Percentiles rank a stretch among this genome's conserved stretches.
These are phyloP conservation scores for Cerastis rubricosa DNA, from an alignment of 2,888 invertebrate species.

Conservation along the genomic window DNA sequence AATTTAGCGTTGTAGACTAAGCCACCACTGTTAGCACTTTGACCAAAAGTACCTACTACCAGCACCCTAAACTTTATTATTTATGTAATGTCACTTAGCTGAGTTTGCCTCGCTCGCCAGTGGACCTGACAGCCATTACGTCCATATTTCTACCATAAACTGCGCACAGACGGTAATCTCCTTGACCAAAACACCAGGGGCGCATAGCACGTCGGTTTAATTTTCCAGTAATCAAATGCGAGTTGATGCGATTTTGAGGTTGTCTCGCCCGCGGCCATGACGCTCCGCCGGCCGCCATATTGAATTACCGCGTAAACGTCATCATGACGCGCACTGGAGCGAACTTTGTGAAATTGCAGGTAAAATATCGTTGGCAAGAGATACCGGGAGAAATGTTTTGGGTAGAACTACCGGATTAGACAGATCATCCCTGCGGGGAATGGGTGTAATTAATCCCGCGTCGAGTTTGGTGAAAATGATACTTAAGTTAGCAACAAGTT, in stretches of 20 bases:
- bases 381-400: slow-evolving; percentile 43
- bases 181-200: slow-evolving; percentile 68
- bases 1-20: not conserved
- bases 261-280: slow-evolving; percentile 79
- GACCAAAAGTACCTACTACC: not conserved
- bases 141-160: slow-evolving; percentile 24
- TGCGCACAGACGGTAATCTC: slow-evolving; percentile 44
- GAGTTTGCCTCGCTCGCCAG: slow-evolving; percentile 7
- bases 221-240: slow-evolving; percentile 83
- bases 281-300: slow-evolving; percentile 78
- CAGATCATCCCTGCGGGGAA: slow-evolving; percentile 37
- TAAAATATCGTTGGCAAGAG: slow-evolving; percentile 62
- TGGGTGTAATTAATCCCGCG: slow-evolving; percentile 36
- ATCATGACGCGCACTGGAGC: slow-evolving; percentile 69
- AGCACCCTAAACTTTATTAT: slow-evolving; percentile 28
- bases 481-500: slow-evolving; percentile 42
- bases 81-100: slow-evolving; percentile 31
- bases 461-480: slow-evolving; percentile 36
- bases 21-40: not conserved
- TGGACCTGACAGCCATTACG: slow-evolving; percentile 22
- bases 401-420: slow-evolving; percentile 43
- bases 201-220: slow-evolving; percentile 77
- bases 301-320: slow-evolving; percentile 79
- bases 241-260: slow-evolving; percentile 84
- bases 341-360: slow-evolving; percentile 70